phyloP scores from a whole-genome alignment of 2,888 invertebrate species.

The Campoplex nolae region DNA sequence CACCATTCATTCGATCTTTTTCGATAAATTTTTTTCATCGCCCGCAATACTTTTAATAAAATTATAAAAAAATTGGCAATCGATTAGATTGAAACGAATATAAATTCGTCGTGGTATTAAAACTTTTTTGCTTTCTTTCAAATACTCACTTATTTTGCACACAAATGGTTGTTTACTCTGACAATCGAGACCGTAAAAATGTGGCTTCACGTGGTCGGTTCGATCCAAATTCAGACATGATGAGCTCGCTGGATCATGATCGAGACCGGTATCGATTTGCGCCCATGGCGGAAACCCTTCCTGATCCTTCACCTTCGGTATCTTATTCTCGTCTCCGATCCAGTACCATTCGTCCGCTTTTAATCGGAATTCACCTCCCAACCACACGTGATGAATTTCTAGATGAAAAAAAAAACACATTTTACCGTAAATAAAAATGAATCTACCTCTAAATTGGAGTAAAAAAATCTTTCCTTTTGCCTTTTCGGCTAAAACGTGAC shows the following conservation, averaged over 20 bases:
- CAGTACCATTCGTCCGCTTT: conserved; percentile 71
- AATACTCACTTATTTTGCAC: conserved; percentile 79
- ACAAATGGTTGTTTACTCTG: conserved; percentile 86
- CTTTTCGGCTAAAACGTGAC: too few relatives aligned
- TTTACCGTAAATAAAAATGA: background rate
- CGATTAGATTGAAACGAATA: background rate
- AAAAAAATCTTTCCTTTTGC: too few relatives aligned
- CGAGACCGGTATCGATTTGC: conserved; percentile 78
- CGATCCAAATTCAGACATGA: conserved; percentile 86
- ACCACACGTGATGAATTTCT: conserved; percentile 75
- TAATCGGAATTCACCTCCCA: conserved; percentile 70
- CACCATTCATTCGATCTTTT: too few relatives aligned
- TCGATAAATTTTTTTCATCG: too few relatives aligned
- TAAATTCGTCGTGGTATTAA: background rate
- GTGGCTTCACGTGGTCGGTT: conserved; percentile 85
- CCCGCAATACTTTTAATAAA: too few relatives aligned
- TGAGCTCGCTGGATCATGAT: conserved; percentile 84
- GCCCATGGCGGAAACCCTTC: conserved; percentile 85
- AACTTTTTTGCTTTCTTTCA: background rate
- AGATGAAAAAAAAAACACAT: background rate
- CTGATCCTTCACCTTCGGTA: conserved; percentile 62
- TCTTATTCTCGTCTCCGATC: conserved; percentile 69
- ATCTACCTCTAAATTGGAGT: background rate
- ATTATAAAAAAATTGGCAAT: too few relatives aligned
- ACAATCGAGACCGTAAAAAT: conserved; percentile 86